A percentile compares a stretch with the other conserved stretches of the same genome.
These are phyloP conservation scores for Lycocerus yunnanus DNA, from an alignment of 2,888 invertebrate genomes.

Conservation along the genomic window DNA sequence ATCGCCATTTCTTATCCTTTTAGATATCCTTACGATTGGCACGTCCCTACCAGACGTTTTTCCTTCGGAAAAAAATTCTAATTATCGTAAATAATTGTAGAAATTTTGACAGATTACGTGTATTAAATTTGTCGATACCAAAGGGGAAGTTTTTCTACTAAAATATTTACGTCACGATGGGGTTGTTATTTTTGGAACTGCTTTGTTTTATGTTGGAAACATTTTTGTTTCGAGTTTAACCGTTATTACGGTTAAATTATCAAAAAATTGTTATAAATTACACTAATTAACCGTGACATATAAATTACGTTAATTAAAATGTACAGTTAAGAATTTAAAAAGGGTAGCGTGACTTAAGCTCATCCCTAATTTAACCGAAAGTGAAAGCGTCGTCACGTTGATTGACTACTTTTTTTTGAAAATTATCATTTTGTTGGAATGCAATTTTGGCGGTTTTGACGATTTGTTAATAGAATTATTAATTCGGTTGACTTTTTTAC, in stretches of 20 bases:
- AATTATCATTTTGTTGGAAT: background rate
- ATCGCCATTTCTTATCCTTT: background rate
- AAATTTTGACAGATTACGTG: background rate
- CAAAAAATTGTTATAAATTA: conserved; percentile 33
- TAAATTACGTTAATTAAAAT: conserved; percentile 38
- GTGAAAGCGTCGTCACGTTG: conserved; percentile 21
- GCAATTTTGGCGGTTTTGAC: background rate
- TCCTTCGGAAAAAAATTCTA: background rate
- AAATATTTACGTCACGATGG: background rate
- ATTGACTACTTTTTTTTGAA: conserved; percentile 33
- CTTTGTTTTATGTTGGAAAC: background rate
- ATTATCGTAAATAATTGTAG: background rate
- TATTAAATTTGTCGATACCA: background rate
- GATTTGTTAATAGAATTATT: background rate
- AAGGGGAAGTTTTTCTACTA: background rate
- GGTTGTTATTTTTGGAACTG: background rate
- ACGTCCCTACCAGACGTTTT: background rate
- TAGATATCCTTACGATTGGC: background rate
- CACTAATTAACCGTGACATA: conserved; percentile 35
- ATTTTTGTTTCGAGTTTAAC: background rate
- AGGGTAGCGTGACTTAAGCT: conserved; percentile 24
- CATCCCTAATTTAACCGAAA: conserved; percentile 14
- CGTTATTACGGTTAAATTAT: background rate
- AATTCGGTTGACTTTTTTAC: background rate
- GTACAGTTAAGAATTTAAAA: conserved; percentile 26